Evolutionary conservation across 2,113 vertebrate species (phyloP).

Genomic region (Brachirus orientalis): DNA sequence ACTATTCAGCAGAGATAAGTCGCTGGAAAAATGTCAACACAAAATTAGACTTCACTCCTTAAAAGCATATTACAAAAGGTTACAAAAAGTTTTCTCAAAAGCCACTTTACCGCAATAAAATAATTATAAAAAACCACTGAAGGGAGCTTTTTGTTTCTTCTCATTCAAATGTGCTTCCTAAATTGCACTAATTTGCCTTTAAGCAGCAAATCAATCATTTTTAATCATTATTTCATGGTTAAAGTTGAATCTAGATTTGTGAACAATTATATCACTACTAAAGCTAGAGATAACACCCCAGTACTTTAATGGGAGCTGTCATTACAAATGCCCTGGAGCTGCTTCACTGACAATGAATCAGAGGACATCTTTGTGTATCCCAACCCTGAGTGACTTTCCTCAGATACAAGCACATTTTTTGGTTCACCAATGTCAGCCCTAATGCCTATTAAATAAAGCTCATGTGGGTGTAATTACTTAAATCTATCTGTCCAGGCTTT

Average conservation of each 20-base stretch:
- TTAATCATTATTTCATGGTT: not conserved
- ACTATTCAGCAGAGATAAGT: conserved; percentile 19
- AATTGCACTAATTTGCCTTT: conserved; percentile 26
- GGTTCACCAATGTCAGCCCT: conserved; percentile 59
- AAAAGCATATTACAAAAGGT: conserved; percentile 3
- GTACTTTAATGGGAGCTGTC: conserved; percentile 42
- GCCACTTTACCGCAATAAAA: conserved; percentile 8
- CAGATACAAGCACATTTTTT: conserved; percentile 59
- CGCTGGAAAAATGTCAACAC: not conserved
- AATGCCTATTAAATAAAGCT: conserved; percentile 54
- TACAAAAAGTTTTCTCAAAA: not conserved
- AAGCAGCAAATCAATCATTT: conserved; percentile 33
- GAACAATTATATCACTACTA: conserved; percentile 31
- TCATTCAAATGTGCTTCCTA: conserved; percentile 20
- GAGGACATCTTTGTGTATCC: conserved; percentile 36
- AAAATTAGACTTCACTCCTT: conserved; percentile 4
- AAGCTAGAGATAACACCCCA: conserved; percentile 40
- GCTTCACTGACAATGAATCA: conserved; percentile 56
- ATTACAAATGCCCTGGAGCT: conserved; percentile 43
- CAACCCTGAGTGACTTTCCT: conserved; percentile 52
- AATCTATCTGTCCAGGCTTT: conserved; percentile 56
- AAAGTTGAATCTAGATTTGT: conserved; percentile 22
- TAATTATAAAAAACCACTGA: not conserved
- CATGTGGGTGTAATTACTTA: conserved; percentile 65
- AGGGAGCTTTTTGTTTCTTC: conserved; percentile 23